Percentiles rank a stretch among this genome's conserved stretches.
Evolutionary conservation across 35 echinoderm and acorn worm genomes (phyloP).

Genomic region (Lytechinus variegatus): DNA sequence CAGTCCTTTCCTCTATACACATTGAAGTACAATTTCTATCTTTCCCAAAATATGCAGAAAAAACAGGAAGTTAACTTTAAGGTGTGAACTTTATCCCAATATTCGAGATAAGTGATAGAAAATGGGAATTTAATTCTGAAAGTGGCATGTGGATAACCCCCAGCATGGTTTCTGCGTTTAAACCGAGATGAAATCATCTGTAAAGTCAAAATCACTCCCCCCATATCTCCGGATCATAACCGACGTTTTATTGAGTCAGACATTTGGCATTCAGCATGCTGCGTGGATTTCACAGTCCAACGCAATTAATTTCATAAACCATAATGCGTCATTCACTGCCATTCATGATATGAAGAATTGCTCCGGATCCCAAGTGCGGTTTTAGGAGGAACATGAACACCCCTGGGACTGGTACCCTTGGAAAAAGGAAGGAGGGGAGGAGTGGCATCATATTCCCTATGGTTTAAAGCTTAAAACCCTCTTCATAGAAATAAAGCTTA

Average conservation of each 20-base stretch:
- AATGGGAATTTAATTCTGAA: neutral
- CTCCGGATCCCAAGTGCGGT: neutral
- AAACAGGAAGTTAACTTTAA: no score
- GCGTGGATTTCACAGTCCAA: constrained; percentile 14
- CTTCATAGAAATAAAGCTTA: no score
- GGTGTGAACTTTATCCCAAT: no score
- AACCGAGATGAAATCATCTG: neutral
- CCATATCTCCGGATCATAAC: neutral
- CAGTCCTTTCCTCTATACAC: no score
- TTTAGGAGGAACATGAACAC: neutral
- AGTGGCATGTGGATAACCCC: neutral
- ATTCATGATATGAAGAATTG: neutral
- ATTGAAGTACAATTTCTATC: no score
- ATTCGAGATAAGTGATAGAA: neutral
- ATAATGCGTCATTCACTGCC: neutral
- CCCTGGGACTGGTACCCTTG: neutral
- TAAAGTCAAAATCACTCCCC: neutral
- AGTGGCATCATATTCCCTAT: no score
- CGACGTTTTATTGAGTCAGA: neutral
- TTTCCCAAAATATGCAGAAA: no score
- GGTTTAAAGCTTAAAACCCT: no score
- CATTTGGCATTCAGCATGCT: constrained; percentile 28
- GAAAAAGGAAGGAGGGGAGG: neutral
- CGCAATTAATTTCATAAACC: neutral
- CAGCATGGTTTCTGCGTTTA: neutral